phyloP scores from a whole-genome alignment of 2,888 invertebrate species.

The Venusia cambrica region DNA sequence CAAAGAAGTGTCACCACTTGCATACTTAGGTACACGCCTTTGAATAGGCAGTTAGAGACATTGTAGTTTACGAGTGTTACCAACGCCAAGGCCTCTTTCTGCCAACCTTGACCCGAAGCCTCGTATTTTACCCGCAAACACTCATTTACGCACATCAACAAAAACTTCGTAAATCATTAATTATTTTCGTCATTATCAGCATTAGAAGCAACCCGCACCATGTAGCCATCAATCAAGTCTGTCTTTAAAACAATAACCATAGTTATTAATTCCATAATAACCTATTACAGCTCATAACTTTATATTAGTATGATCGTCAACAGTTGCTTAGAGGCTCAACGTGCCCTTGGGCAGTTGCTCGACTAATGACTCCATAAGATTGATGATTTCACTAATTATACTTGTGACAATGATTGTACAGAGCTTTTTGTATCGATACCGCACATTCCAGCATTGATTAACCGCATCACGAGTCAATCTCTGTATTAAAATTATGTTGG shows the following conservation, averaged over 20 bases:
- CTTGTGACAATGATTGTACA: slow-evolving; percentile 69
- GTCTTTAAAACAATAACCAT: slow-evolving; percentile 75
- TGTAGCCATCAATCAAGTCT: slow-evolving; percentile 65
- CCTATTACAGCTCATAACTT: slow-evolving; percentile 63
- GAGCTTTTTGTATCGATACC: slow-evolving; percentile 55
- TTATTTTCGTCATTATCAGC: slow-evolving; percentile 30
- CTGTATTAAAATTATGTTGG: no score
- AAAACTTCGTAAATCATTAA: slow-evolving; percentile 32
- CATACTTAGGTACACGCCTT: slow-evolving; percentile 34
- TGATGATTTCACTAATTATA: slow-evolving; percentile 76
- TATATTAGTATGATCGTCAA: slow-evolving; percentile 66
- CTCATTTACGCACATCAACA: slow-evolving; percentile 25
- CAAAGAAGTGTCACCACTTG: slow-evolving; percentile 23
- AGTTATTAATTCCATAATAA: slow-evolving; percentile 71
- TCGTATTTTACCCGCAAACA: slow-evolving; percentile 31
- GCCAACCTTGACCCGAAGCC: slow-evolving; percentile 39
- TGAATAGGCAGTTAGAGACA: slow-evolving; percentile 42
- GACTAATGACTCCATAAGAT: slow-evolving; percentile 69
- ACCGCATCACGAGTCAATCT: no score
- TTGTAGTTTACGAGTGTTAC: slow-evolving; percentile 39
- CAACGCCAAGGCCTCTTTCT: slow-evolving; percentile 37
- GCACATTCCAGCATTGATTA: slow-evolving; percentile 27
- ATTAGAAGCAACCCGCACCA: slow-evolving; percentile 29
- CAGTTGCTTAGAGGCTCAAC: slow-evolving; percentile 67
- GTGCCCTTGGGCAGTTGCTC: slow-evolving; percentile 67